Base-by-base conservation (phyloP, 2,113 vertebrate species). In the Mobula birostris region DNA sequence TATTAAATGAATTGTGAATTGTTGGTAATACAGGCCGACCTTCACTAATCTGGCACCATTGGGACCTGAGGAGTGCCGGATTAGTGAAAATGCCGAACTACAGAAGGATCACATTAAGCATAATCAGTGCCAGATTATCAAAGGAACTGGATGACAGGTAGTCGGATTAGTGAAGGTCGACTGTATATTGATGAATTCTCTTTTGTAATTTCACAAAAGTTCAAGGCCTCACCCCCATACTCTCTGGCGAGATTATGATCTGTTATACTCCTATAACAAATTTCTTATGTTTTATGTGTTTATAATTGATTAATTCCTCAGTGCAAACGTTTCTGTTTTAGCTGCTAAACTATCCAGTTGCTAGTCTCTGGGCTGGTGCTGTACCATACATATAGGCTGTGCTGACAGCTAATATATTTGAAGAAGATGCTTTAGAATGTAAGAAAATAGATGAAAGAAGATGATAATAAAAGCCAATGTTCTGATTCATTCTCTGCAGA, bases 371-470 rank as follows among this genome's bases (percentile, higher is more conserved):
- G 68, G 68, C 17, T 70, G 11, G 68, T 70, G 68, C 68, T 70
- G 11, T 48, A 48, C 48, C 48, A 48, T 48, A 48, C 48, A 74
- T 14, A 48, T 40, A 93, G 21, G 36, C 36, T 93, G 91, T 56
- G 36, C 91, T 74, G 40, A 93, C 91, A 93, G 21, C 74, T 27
- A 76, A 66, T 74, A 48, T 74, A 74, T 24, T 93, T 93, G 91
- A 93, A 93, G 36, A 76, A 56, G 32, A 76, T 93, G 32, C 56
- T 74, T 48, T 72, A 74, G 36, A 93, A 48, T 48, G 70, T 76
- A 93, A 76, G 11, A 74, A 40, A 40, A 74, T 93, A 74, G 91
- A 70, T 93, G 36, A 93, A 72, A 48, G 29, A 72, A 93, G 72
- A 17, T 92, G 17, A 72, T 11, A 72, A 92, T 70, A 9, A 70